Percentiles rank a stretch among this genome's conserved stretches.
Conservation (phyloP, 2,888 invertebrate species). For the Drosophila picticornis region DNA sequence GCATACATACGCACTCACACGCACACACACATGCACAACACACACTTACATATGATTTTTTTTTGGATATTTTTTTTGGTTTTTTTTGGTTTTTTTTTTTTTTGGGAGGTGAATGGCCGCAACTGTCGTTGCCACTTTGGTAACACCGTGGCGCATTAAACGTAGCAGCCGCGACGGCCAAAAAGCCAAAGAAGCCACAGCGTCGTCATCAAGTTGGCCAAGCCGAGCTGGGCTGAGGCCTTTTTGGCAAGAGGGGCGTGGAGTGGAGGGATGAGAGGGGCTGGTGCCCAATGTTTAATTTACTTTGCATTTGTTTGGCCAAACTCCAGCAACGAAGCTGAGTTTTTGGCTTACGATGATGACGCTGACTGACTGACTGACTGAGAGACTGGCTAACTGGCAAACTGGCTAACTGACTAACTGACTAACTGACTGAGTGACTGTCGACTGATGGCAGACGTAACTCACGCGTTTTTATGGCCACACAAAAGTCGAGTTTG, state of each 20-base stretch:
- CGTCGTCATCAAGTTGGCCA: slow-evolving; percentile 68
- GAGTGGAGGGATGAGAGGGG: slow-evolving; percentile 6
- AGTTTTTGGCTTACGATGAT: slow-evolving; percentile 50
- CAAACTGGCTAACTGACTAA: slow-evolving; percentile 30
- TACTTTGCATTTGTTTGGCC: slow-evolving; percentile 77
- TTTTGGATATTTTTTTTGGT: neutral
- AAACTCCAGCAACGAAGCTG: slow-evolving; percentile 46
- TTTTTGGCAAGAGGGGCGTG: slow-evolving; percentile 54
- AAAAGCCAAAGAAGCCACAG: slow-evolving; percentile 55
- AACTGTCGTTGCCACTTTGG: slow-evolving; percentile 80
- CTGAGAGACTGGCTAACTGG: slow-evolving; percentile 26
- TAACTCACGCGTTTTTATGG: slow-evolving; percentile 76
- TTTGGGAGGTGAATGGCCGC: slow-evolving; percentile 83
- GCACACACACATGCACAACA: slow-evolving; percentile 18
- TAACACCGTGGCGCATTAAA: slow-evolving; percentile 79
- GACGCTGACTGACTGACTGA: slow-evolving; percentile 40
- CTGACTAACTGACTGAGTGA: slow-evolving; percentile 29
- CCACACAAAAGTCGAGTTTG: slow-evolving; percentile 65
- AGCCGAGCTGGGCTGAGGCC: slow-evolving; percentile 22
- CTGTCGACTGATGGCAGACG: slow-evolving; percentile 43
- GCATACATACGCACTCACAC: slow-evolving; percentile 49
- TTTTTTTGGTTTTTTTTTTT: slow-evolving; percentile 31
- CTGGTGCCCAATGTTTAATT: slow-evolving; percentile 65
- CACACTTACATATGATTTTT: slow-evolving; percentile 49
- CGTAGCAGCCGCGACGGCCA: slow-evolving; percentile 66